Base-by-base conservation (phyloP, 2,113 vertebrate genomes). In the Girardinichthys multiradiatus region DNA sequence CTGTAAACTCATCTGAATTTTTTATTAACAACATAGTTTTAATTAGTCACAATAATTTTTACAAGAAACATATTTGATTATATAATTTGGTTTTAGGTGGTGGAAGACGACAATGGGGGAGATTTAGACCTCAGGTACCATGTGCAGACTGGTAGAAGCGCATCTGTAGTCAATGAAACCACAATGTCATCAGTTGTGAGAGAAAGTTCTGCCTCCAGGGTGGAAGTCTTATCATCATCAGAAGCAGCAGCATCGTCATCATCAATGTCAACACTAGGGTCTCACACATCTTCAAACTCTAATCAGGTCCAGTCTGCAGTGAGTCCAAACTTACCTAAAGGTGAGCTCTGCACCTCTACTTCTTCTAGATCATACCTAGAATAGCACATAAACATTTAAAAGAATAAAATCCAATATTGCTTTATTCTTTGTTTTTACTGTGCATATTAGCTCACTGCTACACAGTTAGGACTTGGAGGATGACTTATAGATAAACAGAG, bases 41-140 rank as follows among this genome's bases (percentile, higher is more conserved):
- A 33, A 10, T 64, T 30, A 57, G 14, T 15, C 2, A 3, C 62
- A 6, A n/a, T 59, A 9, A 51, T 63, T 0, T 27, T 70, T 0
- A 8, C 15, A 29, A 39, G 24, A 28, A 42, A 81, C 4, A 79
- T 39, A n/a, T 10, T 10, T 27, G 57, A 26, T 62, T 2, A 15
- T 82, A 6, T 61, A 24, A 0, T 81, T 74, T 51, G n/a, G 39
- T 33, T 76, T 3, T 66, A 95, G 94, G 86, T 84, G 57, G 85
- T 80, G 57, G 92, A 91, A 4, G 91, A 93, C 11, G 91, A 91
- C 54, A 92, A 95, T 7, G 91, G 90, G 48, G 92, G 93, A 76
- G 92, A 94, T 86, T 86, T 92, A 72, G 90, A 92, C 74, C 37
- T 86, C 61, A 80, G 72, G 70, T 94, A 67, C n/a, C 85, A 72